Evolutionary conservation across 1,140 invertebrate species (phyloP).

Genomic region (Hyphantria cunea): DNA sequence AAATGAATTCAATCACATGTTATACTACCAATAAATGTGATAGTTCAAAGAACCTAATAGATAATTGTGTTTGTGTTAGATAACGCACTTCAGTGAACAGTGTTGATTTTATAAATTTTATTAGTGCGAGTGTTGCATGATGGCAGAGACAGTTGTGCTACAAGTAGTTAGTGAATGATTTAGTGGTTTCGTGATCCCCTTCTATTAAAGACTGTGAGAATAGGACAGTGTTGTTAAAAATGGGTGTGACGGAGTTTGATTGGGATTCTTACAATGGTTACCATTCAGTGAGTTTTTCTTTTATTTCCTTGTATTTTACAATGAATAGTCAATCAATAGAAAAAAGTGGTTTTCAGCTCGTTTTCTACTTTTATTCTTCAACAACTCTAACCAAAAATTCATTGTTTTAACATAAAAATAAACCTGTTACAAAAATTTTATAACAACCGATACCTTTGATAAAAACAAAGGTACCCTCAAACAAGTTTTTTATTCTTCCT

Average conservation of each 20-base stretch:
- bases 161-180: conserved; percentile 48
- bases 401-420: too few species aligned
- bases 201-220: conserved; percentile 47
- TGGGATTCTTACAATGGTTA: conserved; percentile 76
- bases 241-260: conserved; percentile 77
- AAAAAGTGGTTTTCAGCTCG: too few species aligned
- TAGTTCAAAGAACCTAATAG: conserved; percentile 56
- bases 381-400: too few species aligned
- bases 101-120: conserved; percentile 38
- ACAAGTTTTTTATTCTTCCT: too few species aligned
- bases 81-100: conserved; percentile 48
- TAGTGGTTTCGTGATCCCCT: conserved; percentile 48
- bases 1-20: conserved; percentile 64
- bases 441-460: too few species aligned
- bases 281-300: conserved; percentile 65
- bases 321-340: too few species aligned
- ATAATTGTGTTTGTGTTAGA: conserved; percentile 73
- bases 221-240: conserved; percentile 54
- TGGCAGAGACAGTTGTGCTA: conserved; percentile 26
- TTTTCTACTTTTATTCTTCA: too few species aligned
- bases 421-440: too few species aligned
- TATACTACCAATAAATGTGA: conserved; percentile 56
- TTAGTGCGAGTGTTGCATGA: conserved; percentile 32
- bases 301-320: conserved; percentile 15
- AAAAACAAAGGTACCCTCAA: too few species aligned